phyloP scores from a whole-genome alignment of 2,797 vertebrate genomes.

The Acanthurus tractus region DNA sequence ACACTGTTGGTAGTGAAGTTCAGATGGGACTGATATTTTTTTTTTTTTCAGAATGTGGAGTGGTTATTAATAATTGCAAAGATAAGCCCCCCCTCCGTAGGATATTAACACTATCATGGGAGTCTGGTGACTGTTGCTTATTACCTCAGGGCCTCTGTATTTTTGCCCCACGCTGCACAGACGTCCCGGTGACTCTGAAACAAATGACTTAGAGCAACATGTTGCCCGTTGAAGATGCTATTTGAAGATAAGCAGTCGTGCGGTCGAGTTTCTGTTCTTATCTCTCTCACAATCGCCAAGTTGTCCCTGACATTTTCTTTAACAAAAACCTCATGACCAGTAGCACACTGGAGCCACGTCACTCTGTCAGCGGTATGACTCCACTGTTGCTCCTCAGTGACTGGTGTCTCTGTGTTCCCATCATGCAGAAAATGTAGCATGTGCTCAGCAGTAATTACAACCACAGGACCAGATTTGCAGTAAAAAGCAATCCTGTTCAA shows the following conservation, averaged over 20 bases:
- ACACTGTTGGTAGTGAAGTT: constrained; percentile 32
- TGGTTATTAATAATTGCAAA: constrained; percentile 53
- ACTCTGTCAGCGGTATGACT: background rate
- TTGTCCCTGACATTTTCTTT: constrained; percentile 19
- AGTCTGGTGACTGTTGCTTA: constrained; percentile 42
- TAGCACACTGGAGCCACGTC: background rate
- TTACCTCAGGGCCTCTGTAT: constrained; percentile 47
- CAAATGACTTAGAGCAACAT: background rate
- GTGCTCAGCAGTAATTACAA: too few relatives aligned
- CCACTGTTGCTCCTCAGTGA: background rate
- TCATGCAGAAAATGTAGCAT: background rate
- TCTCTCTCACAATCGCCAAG: background rate
- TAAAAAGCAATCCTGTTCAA: background rate
- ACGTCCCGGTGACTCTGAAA: constrained; percentile 12
- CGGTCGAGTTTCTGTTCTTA: constrained; percentile 12
- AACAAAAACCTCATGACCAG: constrained; percentile 13
- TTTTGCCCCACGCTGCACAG: constrained; percentile 6
- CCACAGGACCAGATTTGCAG: background rate
- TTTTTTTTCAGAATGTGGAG: constrained; percentile 49
- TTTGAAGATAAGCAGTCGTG: constrained; percentile 4
- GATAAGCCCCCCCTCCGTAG: constrained; percentile 26
- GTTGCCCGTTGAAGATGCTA: constrained; percentile 2
- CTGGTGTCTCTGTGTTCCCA: background rate
- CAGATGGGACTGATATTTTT: constrained; percentile 52
- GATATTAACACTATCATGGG: constrained; percentile 16